Percentiles rank a stretch among this genome's conserved stretches.
Evolutionary conservation across 2,113 vertebrate species (phyloP).

Genomic region (Ceyx melanurus): DNA sequence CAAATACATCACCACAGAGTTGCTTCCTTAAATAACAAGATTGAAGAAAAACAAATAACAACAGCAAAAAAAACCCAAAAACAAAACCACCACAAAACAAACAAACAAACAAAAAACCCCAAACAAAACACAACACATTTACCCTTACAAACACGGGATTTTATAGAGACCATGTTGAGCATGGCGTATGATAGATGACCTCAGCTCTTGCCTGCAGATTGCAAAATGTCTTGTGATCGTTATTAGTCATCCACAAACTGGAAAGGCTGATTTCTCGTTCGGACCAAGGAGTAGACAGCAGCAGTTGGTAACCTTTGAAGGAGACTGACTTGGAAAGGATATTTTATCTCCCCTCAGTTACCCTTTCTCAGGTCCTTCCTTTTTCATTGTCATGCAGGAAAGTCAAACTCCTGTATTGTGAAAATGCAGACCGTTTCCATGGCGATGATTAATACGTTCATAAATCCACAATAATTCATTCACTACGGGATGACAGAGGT

Average conservation of each 20-base stretch:
- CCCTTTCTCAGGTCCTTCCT: not conserved
- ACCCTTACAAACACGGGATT: not conserved
- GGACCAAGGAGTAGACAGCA: not conserved
- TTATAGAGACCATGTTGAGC: not conserved
- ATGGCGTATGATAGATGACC: not conserved
- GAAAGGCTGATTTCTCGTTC: not conserved
- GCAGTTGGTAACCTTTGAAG: not conserved
- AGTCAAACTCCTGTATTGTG: slow-evolving; percentile 16
- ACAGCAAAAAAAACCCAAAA: not conserved
- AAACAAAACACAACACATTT: not conserved
- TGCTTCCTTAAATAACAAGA: not conserved
- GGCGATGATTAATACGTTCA: slow-evolving; percentile 65
- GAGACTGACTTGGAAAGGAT: not conserved
- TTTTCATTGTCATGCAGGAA: not conserved
- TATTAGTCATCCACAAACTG: not conserved
- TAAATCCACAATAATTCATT: slow-evolving; percentile 52
- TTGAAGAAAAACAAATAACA: no score
- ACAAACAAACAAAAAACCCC: no score
- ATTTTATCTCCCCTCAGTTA: not conserved
- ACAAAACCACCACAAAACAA: no score
- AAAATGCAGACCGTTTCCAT: slow-evolving; percentile 55
- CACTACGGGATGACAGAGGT: not conserved
- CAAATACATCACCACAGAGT: not conserved
- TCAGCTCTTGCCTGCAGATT: not conserved
- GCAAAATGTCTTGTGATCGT: not conserved